These are phyloP conservation scores for Myathropa florea DNA, from an alignment of 2,888 invertebrate genomes.

Conservation along the genomic window DNA sequence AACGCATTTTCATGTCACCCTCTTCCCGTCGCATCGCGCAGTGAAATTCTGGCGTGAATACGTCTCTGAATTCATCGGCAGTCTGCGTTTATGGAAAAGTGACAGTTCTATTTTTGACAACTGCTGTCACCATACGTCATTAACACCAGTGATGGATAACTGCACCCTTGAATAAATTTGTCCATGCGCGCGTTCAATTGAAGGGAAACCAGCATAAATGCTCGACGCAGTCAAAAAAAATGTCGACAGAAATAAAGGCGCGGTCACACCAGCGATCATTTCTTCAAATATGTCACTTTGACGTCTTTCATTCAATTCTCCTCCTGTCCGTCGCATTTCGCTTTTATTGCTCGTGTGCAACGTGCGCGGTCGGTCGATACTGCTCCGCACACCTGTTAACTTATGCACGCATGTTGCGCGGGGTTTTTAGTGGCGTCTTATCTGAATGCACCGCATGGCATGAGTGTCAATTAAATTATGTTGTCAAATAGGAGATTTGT, in stretches of 20 bases:
- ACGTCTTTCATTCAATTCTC: conserved; percentile 1
- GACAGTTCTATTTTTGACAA: neutral
- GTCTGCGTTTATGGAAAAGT: neutral
- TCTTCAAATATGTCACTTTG: conserved; percentile 38
- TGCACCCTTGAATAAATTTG: conserved; percentile 22
- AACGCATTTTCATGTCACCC: conserved; percentile 38
- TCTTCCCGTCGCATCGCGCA: neutral
- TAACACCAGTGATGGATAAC: conserved; percentile 37
- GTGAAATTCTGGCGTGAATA: neutral
- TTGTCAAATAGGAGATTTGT: conserved; percentile 34
- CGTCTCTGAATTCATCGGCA: neutral
- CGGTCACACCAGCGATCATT: conserved; percentile 28
- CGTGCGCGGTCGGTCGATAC: neutral
- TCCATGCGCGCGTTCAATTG: neutral
- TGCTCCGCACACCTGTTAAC: neutral
- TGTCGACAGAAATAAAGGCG: conserved; percentile 15
- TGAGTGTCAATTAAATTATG: conserved; percentile 44
- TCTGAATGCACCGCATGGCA: conserved; percentile 17
- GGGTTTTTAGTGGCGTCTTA: conserved; percentile 12
- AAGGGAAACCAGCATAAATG: too few relatives aligned
- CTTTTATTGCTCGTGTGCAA: neutral
- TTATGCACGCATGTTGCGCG: neutral
- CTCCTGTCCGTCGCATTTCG: neutral
- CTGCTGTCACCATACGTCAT: conserved; percentile 22
- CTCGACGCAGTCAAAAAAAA: neutral